Conservation (phyloP, 2,113 vertebrate genomes). For the Saccopteryx leptura region DNA sequence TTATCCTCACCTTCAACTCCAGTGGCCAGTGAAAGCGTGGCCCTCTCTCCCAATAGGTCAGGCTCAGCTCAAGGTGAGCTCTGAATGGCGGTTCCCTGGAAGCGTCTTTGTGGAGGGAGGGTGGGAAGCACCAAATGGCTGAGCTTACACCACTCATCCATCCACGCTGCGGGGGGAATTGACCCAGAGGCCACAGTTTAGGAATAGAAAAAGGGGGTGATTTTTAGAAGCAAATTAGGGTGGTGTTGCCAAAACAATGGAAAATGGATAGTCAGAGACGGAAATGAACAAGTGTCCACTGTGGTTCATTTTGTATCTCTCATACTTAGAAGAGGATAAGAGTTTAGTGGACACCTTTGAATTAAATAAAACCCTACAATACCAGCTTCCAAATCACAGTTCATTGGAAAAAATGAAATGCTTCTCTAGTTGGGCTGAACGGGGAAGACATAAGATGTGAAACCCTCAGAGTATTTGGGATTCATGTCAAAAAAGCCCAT, state of each 20-base stretch:
- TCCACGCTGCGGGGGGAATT: not conserved
- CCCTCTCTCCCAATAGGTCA: not conserved
- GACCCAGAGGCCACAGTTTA: not conserved
- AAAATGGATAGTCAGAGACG: not conserved
- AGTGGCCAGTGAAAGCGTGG: not conserved
- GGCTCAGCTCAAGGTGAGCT: not conserved
- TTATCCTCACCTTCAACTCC: not conserved
- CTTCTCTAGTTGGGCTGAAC: constrained; percentile 27
- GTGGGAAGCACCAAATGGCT: not conserved
- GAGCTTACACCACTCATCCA: too few relatives aligned
- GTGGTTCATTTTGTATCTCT: not conserved
- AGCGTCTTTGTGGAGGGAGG: not conserved
- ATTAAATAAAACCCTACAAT: not conserved
- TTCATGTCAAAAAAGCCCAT: constrained; percentile 52
- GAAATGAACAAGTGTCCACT: not conserved
- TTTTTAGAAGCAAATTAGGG: not conserved
- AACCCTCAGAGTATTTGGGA: constrained; percentile 69
- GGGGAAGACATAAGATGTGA: constrained; percentile 67
- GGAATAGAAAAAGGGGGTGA: not conserved
- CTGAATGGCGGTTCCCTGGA: not conserved
- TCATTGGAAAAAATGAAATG: constrained; percentile 53
- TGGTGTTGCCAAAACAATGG: not conserved
- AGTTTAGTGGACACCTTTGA: not conserved
- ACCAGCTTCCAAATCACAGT: not conserved
- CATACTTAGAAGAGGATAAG: not conserved